Evolutionary conservation across 1,140 invertebrate species (phyloP), one percentile per base, ranked within the genome.

Genomic region (Drosophila malerkotliana): DNA sequence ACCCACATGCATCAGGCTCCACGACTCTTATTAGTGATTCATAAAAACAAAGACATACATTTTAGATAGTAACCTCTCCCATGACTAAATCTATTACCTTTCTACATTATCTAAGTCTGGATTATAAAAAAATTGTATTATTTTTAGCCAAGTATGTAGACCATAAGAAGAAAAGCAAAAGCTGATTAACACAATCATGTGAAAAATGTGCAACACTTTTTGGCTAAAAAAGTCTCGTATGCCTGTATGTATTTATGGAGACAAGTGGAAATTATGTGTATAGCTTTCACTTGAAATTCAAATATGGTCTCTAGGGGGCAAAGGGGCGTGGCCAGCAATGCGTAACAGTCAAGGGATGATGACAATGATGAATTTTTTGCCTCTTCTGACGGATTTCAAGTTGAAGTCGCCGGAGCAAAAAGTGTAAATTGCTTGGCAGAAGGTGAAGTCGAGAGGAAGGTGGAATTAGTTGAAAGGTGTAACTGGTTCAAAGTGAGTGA

Each of bases 151-250:
- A 64, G 60, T 49, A 45, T 10, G 18, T 45, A 30, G 61, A 57
- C 44, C 18, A 14, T 57, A 58, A 63, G 41, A 44, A 62, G 57
- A 72, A 71, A 69, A 47, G 47, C 44, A 59, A 60, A 59, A 68
- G 69, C 67, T 77, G 68, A 85, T 85, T 85, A 80, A 74, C 81
- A 85, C 81, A 80, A 85, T 85, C 63, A 81, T 85, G 81, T 81
- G 77, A 85, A 85, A 80, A 85, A 81, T 77, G 77, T 77, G 68
- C 81, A 71, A 59, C 52, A 59, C 62, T 80, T 58, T 74, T 84
- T 58, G 61, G 52, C 77, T 57, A 84, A 84, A 79, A 84, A 83
- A 47, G 30, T 12, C 47, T 24, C 1, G 24, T 32, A 61, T 34
- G 34, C 51, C 34, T 12, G 32, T 34, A 10, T 28, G 28, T 1